Evolutionary conservation across 2,113 vertebrate species (phyloP), one percentile per base, ranked within the genome.

Genomic region (Hucho hucho): DNA sequence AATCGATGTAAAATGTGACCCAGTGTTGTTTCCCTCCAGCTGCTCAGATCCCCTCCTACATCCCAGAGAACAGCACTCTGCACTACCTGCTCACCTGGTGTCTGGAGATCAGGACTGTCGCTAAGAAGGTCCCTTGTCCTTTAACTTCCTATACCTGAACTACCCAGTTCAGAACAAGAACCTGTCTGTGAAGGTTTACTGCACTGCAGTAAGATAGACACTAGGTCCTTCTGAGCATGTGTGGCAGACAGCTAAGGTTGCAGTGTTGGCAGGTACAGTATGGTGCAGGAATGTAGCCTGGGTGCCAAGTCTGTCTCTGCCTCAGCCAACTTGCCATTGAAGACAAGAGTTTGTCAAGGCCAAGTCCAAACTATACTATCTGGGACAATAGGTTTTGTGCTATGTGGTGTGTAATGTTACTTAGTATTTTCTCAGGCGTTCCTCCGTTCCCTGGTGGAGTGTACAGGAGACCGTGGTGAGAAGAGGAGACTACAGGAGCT

Each of bases 401-500:
- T 18, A 1, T 53, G 49, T 53, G 49, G 37, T 43, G 37, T 43
- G 9, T 43, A 11, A 43, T 43, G 37, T 9, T 43, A 43, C 37
- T 43, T 43, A 11, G n/a, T 75, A 46, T 72, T n/a, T 73, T 25
- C 69, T 9, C 66, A 99, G 98, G 96, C 95, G 0, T 95, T 97
- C 83, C 66, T 99, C 29, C 93, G 98, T 71, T 93, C 95, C 13
- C 91, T 99, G 16, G 94, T 82, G 22, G 96, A 97, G 65, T 91
- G 81, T 24, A 94, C 95, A 0, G 75, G 81, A n/a, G 83, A 94
- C 25, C 1, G 1, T 0, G 53, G 32, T 1, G 95, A 98, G 77
- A 94, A 85, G 88, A 93, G 97, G 68, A 93, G 98, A 47, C 91
- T 99, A 80, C 96, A 95, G 73, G 98, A 99, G 86, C 93, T 99